Conservation (phyloP, 2,888 invertebrate genomes). For the Pollenia labialis region DNA sequence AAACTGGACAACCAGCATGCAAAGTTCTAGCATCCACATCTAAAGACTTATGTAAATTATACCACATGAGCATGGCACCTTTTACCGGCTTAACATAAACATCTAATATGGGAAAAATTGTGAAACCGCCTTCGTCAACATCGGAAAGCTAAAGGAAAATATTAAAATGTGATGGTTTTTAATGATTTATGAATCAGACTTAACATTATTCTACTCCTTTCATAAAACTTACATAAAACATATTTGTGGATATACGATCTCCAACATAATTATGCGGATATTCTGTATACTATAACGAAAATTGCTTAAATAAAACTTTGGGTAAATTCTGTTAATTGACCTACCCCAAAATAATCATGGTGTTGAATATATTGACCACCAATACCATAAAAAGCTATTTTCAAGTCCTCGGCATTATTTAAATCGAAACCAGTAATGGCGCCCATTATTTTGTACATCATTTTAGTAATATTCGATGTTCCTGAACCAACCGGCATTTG, state of each 20-base stretch:
- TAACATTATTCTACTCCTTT: too few species aligned
- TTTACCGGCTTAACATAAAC: constrained; percentile 93
- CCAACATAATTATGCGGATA: constrained; percentile 45
- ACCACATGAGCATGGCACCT: constrained; percentile 96
- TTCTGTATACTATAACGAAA: neutral
- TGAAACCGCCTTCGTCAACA: constrained; percentile 88
- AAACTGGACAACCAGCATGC: constrained; percentile 98
- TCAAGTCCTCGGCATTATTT: constrained; percentile 94
- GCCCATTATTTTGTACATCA: constrained; percentile 79
- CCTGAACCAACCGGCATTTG: constrained; percentile 76
- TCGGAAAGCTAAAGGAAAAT: constrained; percentile 92
- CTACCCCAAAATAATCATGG: constrained; percentile 91
- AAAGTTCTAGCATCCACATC: constrained; percentile 93
- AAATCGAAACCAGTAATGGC: constrained; percentile 94
- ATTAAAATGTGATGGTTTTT: too few species aligned
- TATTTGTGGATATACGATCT: constrained; percentile 95
- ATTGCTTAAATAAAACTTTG: neutral
- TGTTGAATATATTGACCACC: constrained; percentile 99
- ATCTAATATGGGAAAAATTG: constrained; percentile 88
- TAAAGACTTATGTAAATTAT: constrained; percentile 94
- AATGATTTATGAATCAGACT: too few species aligned
- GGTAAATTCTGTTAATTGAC: neutral
- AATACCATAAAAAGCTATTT: constrained; percentile 99
- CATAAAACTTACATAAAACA: constrained; percentile 93
- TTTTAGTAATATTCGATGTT: constrained; percentile 61